Percentiles rank a stretch among this genome's conserved stretches.
These are phyloP conservation scores for Chelidonichthys spinosus DNA, from an alignment of 2,797 vertebrate genomes.

Conservation along the genomic window DNA sequence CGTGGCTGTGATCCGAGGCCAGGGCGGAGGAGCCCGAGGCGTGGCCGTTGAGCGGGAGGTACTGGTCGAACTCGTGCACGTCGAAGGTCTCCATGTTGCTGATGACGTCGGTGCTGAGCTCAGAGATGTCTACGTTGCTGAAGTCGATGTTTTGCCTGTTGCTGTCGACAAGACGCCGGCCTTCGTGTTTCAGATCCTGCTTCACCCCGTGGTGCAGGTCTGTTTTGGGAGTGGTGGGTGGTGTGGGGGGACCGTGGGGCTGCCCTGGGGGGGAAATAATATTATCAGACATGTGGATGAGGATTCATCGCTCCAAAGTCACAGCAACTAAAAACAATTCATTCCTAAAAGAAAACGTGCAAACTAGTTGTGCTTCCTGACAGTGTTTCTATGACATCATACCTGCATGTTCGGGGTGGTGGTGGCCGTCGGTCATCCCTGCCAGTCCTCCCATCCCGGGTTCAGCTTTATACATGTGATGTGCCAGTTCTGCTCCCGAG, in stretches of 20 bases:
- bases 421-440: constrained; percentile 86
- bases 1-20: constrained; percentile 84
- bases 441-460: constrained; percentile 81
- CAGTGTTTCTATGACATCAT: constrained; percentile 8
- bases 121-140: constrained; percentile 98
- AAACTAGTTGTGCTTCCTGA: too few relatives aligned
- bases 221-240: constrained; percentile 95
- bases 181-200: constrained; percentile 93
- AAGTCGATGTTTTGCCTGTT: constrained; percentile 98
- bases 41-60: constrained; percentile 94
- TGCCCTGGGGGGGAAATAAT: constrained; percentile 83
- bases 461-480: constrained; percentile 93
- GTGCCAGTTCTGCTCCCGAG: constrained; percentile 89
- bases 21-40: constrained; percentile 69
- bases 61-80: constrained; percentile 98
- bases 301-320: not conserved
- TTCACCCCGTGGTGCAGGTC: constrained; percentile 91
- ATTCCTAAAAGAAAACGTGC: not conserved
- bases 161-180: constrained; percentile 89
- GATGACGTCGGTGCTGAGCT: constrained; percentile 98
- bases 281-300: not conserved
- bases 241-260: constrained; percentile 94
- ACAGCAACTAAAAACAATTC: not conserved
- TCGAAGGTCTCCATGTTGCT: constrained; percentile 98
- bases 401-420: constrained; percentile 92